Conservation (phyloP, 2,113 vertebrate genomes). For the Marcusenius ussheri region DNA sequence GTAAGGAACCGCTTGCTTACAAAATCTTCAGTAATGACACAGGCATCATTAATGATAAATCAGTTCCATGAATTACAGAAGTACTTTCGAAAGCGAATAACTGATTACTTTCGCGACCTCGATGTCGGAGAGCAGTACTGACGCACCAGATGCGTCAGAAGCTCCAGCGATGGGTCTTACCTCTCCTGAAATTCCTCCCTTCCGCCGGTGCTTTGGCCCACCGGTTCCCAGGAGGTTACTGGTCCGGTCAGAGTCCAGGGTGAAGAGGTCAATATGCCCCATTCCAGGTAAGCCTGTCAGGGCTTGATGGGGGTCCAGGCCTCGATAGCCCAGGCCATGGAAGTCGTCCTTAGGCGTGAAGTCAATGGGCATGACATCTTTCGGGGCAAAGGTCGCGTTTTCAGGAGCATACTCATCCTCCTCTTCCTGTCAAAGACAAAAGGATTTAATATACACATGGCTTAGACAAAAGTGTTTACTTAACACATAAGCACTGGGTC, state of each 20-base stretch:
- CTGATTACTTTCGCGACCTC: not conserved
- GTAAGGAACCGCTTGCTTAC: not conserved
- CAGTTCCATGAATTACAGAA: not conserved
- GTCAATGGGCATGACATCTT: slow-evolving; percentile 81
- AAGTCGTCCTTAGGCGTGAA: slow-evolving; percentile 72
- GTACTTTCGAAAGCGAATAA: not conserved
- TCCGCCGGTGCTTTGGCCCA: slow-evolving; percentile 50
- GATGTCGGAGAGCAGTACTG: not conserved
- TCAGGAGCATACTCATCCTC: slow-evolving; percentile 79
- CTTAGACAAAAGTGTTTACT: not conserved
- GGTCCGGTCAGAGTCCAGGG: slow-evolving; percentile 53
- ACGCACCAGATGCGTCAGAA: not conserved
- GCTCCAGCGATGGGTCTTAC: slow-evolving; percentile 36
- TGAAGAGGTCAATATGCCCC: slow-evolving; percentile 68
- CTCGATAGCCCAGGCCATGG: slow-evolving; percentile 84
- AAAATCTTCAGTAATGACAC: not conserved
- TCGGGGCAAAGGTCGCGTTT: slow-evolving; percentile 86
- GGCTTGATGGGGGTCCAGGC: slow-evolving; percentile 76
- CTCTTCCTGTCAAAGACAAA: slow-evolving; percentile 52
- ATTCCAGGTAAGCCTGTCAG: slow-evolving; percentile 54
- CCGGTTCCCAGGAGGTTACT: slow-evolving; percentile 62
- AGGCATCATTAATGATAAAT: not conserved
- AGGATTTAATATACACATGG: not conserved
- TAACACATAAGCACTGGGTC: not conserved
- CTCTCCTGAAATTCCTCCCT: slow-evolving; percentile 84